A percentile compares a stretch with the other conserved stretches of the same genome.
These are phyloP conservation scores for Gnatocerus cornutus DNA, from an alignment of 2,888 invertebrate species.

Conservation along the genomic window DNA sequence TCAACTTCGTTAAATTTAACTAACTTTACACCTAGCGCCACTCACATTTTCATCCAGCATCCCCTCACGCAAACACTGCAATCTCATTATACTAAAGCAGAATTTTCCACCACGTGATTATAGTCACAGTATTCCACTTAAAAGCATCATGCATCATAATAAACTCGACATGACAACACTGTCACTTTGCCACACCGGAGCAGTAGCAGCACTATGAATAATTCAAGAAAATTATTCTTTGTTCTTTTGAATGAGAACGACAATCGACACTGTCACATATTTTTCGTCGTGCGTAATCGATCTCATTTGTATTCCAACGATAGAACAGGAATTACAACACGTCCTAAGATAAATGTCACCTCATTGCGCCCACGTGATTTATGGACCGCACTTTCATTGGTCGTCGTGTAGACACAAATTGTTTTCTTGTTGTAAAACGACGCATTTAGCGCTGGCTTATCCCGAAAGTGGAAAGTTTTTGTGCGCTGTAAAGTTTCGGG, in stretches of 20 bases:
- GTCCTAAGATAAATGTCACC: slow-evolving; percentile 13
- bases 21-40: neutral
- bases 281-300: slow-evolving; percentile 25
- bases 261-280: slow-evolving; percentile 19
- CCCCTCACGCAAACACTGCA: neutral
- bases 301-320: slow-evolving; percentile 23
- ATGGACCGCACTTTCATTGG: neutral
- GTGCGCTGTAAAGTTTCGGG: too few species aligned
- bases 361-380: slow-evolving; percentile 11
- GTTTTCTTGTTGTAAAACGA: neutral
- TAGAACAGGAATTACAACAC: slow-evolving; percentile 24
- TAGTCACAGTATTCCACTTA: slow-evolving; percentile 15
- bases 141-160: slow-evolving; percentile 31
- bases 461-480: too few species aligned
- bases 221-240: slow-evolving; percentile 31
- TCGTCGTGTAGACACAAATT: neutral
- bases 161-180: slow-evolving; percentile 30
- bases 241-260: slow-evolving; percentile 27
- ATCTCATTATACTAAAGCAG: slow-evolving; percentile 5
- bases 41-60: slow-evolving; percentile 7
- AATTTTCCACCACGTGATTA: slow-evolving; percentile 14
- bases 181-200: slow-evolving; percentile 12
- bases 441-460: too few species aligned
- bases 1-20: too few species aligned
- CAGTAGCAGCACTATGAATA: slow-evolving; percentile 27